Evolutionary conservation across 1,140 invertebrate genomes (phyloP).

Genomic region (Hyles vespertilio): DNA sequence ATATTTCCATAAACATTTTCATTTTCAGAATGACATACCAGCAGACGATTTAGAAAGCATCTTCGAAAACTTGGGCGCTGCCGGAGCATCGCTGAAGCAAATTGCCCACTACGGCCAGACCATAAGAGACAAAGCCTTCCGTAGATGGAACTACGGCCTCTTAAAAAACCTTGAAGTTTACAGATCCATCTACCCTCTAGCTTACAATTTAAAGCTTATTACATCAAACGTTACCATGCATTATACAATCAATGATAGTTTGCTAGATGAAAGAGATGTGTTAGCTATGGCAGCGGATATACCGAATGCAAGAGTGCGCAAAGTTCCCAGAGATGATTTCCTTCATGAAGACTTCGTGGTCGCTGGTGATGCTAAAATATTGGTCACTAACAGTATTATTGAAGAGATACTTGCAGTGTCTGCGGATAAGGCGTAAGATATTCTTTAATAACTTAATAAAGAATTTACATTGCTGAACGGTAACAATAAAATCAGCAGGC

Average conservation of each 20-base stretch:
- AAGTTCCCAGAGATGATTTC: constrained; percentile 42
- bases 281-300: constrained; percentile 49
- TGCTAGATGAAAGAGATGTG: constrained; percentile 51
- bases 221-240: constrained; percentile 47
- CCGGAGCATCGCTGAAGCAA: constrained; percentile 50
- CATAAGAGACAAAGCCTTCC: constrained; percentile 45
- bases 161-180: constrained; percentile 35
- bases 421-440: background rate
- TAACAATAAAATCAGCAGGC: too few relatives aligned
- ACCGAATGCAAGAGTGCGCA: constrained; percentile 36
- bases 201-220: constrained; percentile 40
- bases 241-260: constrained; percentile 44
- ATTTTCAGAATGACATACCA: too few relatives aligned
- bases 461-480: too few relatives aligned
- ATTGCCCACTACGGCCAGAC: constrained; percentile 57
- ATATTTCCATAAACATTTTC: too few relatives aligned
- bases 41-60: background rate
- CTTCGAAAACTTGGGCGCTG: constrained; percentile 15
- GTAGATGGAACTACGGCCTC: constrained; percentile 41
- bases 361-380: constrained; percentile 38
- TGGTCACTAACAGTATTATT: constrained; percentile 48
- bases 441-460: too few relatives aligned
- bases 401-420: constrained; percentile 19
- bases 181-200: constrained; percentile 32
- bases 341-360: constrained; percentile 42